These are phyloP conservation scores for Caenorhabditis virilis DNA, from an alignment of 2,888 invertebrate species.

Conservation along the genomic window DNA sequence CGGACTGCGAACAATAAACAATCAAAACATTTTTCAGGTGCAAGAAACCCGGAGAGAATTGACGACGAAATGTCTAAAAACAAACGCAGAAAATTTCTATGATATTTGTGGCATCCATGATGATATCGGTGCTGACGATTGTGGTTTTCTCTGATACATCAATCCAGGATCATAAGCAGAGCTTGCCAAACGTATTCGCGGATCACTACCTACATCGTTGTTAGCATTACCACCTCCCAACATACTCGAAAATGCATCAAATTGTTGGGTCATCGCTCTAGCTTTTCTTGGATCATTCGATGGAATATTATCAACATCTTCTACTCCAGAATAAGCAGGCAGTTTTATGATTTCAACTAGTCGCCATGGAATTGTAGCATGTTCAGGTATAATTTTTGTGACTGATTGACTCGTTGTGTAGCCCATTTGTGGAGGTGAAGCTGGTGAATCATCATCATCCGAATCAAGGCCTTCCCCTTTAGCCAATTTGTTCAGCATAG, in stretches of 20 bases:
- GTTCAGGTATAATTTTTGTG: constrained; percentile 26
- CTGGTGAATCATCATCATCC: constrained; percentile 45
- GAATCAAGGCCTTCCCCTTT: constrained; percentile 18
- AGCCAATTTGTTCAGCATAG: constrained; percentile 55
- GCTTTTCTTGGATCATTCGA: constrained; percentile 42
- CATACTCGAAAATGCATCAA: constrained; percentile 37
- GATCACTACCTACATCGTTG: constrained; percentile 16
- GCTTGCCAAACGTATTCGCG: constrained; percentile 15
- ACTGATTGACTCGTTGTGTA: neutral
- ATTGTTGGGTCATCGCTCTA: constrained; percentile 30
- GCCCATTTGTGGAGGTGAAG: constrained; percentile 38
- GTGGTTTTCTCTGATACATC: neutral
- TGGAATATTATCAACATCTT: constrained; percentile 23
- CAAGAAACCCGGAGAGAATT: too few relatives aligned
- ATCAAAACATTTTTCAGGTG: too few relatives aligned
- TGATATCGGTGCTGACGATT: constrained; percentile 15
- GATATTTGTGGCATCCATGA: constrained; percentile 53
- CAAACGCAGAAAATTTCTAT: too few relatives aligned
- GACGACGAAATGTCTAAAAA: too few relatives aligned
- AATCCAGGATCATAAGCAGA: neutral
- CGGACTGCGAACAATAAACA: too few relatives aligned
- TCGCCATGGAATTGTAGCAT: constrained; percentile 19
- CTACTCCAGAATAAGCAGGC: constrained; percentile 35
- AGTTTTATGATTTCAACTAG: constrained; percentile 13
- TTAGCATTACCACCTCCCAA: constrained; percentile 4